Evolutionary conservation across 2,888 invertebrate genomes (phyloP), one percentile per base, ranked within the genome.

Genomic region (Amblyjoppa fuscipennis): DNA sequence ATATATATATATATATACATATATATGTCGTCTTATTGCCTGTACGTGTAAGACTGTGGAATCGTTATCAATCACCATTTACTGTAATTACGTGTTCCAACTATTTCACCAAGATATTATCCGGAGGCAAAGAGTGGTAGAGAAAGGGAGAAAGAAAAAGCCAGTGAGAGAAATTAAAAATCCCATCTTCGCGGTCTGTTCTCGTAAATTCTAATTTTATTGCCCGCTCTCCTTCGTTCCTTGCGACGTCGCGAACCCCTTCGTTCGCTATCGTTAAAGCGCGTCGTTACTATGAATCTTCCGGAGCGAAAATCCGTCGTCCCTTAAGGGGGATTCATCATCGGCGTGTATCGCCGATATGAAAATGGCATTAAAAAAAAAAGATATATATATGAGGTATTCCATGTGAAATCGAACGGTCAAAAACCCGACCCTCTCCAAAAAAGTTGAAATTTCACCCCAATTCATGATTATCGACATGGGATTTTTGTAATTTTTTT

Each of bases 131-230:
- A 66, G 66, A n/a, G 66, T 5, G 2, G 38, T 9, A 20, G 38
- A 66, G 34, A 66, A 38, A 38, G 31, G 20, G 34, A 34, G 31
- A 34, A 66, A 38, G 34, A 38, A 38, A 38, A 6, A n/a, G 38
- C 34, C 34, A 66, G n/a, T 20, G 66, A n/a, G 66, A 66, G 38
- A 66, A 66, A 66, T 66, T 66, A 66, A 66, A 66, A 66, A 66
- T 38, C 66, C 66, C 66, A 66, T 66, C 66, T 66, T 66, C 66
- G 38, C n/a, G 64, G 31, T 64, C 64, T 64, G 64, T 64, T 64
- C 64, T 38, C 66, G 66, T 66, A 66, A 66, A 66, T 66, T 66
- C 66, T 66, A 66, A 66, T 66, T 66, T 66, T 66, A 66, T 66
- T 66, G 66, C 66, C 38, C 3, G 7, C 38, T n/a, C 66, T 38